Evolutionary conservation across 2,888 invertebrate species (phyloP).

Genomic region (Chirona hameri): DNA sequence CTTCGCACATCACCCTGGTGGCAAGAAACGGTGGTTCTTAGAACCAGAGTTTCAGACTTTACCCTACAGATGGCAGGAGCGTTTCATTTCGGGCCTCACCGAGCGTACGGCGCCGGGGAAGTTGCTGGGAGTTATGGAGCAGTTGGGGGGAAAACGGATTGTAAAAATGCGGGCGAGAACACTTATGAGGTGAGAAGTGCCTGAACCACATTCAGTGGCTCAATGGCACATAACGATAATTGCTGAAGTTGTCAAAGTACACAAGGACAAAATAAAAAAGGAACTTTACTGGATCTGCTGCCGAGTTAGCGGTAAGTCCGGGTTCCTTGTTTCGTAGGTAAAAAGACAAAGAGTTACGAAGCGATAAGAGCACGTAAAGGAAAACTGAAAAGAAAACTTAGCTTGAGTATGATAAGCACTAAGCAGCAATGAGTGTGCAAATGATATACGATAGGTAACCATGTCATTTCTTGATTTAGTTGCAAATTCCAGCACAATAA

Average conservation of each 20-base stretch:
- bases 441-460: too few species aligned
- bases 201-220: neutral
- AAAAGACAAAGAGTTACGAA: too few species aligned
- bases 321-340: too few species aligned
- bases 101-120: neutral
- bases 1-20: neutral
- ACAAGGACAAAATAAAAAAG: too few species aligned
- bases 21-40: neutral
- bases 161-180: neutral
- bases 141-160: slow-evolving; percentile 25
- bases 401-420: too few species aligned
- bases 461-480: too few species aligned
- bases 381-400: too few species aligned
- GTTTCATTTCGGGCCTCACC: neutral
- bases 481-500: too few species aligned
- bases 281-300: too few species aligned
- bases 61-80: neutral
- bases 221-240: neutral
- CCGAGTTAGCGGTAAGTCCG: too few species aligned
- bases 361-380: too few species aligned
- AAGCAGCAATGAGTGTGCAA: too few species aligned
- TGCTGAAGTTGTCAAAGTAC: neutral
- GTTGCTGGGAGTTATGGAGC: slow-evolving; percentile 11
- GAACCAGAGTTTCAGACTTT: neutral
- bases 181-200: slow-evolving; percentile 23